Conservation (phyloP, 2,888 invertebrate species). For the Clostera curtula region DNA sequence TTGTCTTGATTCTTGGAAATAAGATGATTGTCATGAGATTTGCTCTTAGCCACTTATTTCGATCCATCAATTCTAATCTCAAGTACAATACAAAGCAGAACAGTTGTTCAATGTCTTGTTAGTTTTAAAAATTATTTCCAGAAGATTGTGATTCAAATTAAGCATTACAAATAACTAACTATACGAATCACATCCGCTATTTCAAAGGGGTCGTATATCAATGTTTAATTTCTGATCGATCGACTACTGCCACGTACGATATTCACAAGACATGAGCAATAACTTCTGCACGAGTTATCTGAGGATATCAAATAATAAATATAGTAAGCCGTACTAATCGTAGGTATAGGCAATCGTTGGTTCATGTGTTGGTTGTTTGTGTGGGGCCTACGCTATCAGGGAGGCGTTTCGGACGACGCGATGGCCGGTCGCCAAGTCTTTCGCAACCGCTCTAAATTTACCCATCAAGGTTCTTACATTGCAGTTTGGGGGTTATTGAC, state of each 20-base stretch:
- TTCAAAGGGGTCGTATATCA: no score
- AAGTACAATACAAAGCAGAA: no score
- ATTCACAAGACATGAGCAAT: not conserved
- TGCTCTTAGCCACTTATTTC: no score
- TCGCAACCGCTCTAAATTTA: constrained; percentile 64
- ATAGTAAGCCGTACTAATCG: constrained; percentile 8
- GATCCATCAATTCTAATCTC: no score
- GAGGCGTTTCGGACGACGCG: constrained; percentile 33
- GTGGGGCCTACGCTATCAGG: constrained; percentile 41
- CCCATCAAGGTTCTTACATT: constrained; percentile 61
- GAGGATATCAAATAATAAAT: constrained; percentile 10
- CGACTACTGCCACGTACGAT: not conserved
- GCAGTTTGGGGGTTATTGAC: constrained; percentile 72
- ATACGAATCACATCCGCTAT: no score
- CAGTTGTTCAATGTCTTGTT: no score
- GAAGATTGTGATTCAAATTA: no score
- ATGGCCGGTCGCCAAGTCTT: constrained; percentile 64
- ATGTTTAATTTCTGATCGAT: no score
- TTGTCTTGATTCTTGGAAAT: no score
- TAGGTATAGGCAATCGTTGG: constrained; percentile 3
- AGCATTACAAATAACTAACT: no score
- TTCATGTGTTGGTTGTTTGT: constrained; percentile 12
- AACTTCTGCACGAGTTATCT: constrained; percentile 4
- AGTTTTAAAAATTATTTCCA: no score
- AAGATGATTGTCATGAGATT: no score